Evolutionary conservation across 2,888 invertebrate genomes (phyloP).

Genomic region (Cryptophagus acutangulus): DNA sequence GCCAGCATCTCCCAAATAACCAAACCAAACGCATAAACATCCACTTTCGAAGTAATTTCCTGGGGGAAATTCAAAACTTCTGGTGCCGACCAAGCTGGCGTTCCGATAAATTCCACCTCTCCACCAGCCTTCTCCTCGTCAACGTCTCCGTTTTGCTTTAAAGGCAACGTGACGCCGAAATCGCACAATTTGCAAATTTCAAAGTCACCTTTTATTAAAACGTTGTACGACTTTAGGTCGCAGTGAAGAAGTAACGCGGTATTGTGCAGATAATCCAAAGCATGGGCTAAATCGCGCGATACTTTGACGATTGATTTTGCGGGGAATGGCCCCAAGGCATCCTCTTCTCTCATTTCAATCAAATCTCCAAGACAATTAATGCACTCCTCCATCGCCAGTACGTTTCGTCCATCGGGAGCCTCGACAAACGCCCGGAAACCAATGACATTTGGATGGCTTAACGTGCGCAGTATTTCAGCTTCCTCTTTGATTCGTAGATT

Average conservation of each 20-base stretch:
- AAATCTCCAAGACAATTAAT: conserved; percentile 66
- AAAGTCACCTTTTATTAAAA: conserved; percentile 73
- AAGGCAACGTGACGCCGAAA: conserved; percentile 74
- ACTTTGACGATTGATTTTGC: conserved; percentile 62
- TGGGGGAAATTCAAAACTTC: conserved; percentile 62
- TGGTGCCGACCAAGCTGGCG: conserved; percentile 74
- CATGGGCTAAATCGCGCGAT: conserved; percentile 62
- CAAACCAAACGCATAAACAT: conserved; percentile 76
- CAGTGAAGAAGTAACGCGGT: conserved; percentile 69
- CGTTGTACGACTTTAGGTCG: conserved; percentile 79
- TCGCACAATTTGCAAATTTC: conserved; percentile 74
- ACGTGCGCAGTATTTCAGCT: conserved; percentile 62
- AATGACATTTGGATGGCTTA: conserved; percentile 78
- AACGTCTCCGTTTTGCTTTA: conserved; percentile 60
- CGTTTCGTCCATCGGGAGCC: conserved; percentile 53
- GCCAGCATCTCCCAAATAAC: conserved; percentile 79
- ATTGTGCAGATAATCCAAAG: conserved; percentile 72
- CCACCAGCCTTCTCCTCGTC: conserved; percentile 52
- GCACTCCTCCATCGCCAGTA: conserved; percentile 77
- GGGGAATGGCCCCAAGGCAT: conserved; percentile 55
- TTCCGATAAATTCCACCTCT: conserved; percentile 63
- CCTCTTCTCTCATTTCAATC: conserved; percentile 63
- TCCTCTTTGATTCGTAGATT: conserved; percentile 61
- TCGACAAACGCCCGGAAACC: conserved; percentile 63
- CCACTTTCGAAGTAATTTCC: conserved; percentile 64